Conservation (phyloP, 1,140 invertebrate species). For the Lepidurus packardi region DNA sequence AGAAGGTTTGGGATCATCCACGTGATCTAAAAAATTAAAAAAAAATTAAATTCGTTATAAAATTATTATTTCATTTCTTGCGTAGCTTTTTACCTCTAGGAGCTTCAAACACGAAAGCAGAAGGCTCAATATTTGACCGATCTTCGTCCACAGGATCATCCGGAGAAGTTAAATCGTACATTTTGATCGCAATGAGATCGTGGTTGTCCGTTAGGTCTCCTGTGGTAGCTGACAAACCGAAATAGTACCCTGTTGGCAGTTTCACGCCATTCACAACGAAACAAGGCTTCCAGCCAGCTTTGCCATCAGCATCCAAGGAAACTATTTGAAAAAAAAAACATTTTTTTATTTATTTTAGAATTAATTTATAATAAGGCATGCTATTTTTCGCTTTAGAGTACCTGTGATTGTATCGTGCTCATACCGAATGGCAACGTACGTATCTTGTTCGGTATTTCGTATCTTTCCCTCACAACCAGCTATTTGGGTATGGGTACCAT, state of each 20-base stretch:
- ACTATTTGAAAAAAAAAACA: slow-evolving; percentile 53
- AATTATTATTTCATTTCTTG: slow-evolving; percentile 27
- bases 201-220: slow-evolving; percentile 96
- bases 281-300: slow-evolving; percentile 89
- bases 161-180: slow-evolving; percentile 77
- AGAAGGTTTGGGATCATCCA: slow-evolving; percentile 77
- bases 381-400: slow-evolving; percentile 42
- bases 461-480: slow-evolving; percentile 91
- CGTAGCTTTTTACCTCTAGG: slow-evolving; percentile 56
- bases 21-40: slow-evolving; percentile 58
- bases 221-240: slow-evolving; percentile 91
- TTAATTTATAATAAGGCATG: neutral
- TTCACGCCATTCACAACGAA: slow-evolving; percentile 81
- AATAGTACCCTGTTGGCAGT: slow-evolving; percentile 90
- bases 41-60: slow-evolving; percentile 24
- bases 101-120: slow-evolving; percentile 71
- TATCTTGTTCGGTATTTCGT: slow-evolving; percentile 86
- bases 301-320: slow-evolving; percentile 83
- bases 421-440: slow-evolving; percentile 83
- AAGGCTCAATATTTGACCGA: slow-evolving; percentile 55
- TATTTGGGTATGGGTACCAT: slow-evolving; percentile 95
- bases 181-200: slow-evolving; percentile 85
- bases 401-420: slow-evolving; percentile 80
- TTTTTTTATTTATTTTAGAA: neutral
- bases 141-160: slow-evolving; percentile 49